phyloP scores from a whole-genome alignment of 2,888 invertebrate genomes.

The Synergus umbraculus region DNA sequence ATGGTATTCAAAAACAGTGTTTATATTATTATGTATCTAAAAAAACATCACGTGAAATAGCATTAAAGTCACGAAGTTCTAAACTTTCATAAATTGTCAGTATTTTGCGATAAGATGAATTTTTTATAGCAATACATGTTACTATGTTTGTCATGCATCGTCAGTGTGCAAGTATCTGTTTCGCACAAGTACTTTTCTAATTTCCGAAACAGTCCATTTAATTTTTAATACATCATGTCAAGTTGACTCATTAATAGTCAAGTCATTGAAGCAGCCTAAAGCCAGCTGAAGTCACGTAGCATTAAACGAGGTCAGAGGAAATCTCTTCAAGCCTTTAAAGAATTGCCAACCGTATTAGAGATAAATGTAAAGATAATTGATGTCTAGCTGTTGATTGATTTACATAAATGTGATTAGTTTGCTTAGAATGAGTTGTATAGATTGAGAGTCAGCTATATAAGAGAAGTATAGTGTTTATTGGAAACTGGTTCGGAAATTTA shows the following conservation, averaged over 20 bases:
- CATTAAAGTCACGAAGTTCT: too few species aligned
- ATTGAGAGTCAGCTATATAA: not conserved
- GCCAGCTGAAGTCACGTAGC: not conserved
- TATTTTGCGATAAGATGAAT: not conserved
- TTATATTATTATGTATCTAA: too few species aligned
- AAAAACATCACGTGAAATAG: too few species aligned
- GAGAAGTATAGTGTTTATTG: slow-evolving; percentile 6
- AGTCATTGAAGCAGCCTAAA: not conserved
- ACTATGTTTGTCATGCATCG: too few species aligned
- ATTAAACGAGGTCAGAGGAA: not conserved
- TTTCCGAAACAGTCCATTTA: too few species aligned
- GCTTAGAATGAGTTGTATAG: not conserved
- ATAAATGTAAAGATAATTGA: not conserved
- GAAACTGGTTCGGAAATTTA: slow-evolving; percentile 29
- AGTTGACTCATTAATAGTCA: not conserved
- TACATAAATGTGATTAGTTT: not conserved
- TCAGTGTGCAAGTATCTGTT: too few species aligned
- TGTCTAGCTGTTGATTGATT: not conserved
- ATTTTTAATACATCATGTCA: not conserved
- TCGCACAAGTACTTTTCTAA: too few species aligned
- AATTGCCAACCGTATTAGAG: not conserved
- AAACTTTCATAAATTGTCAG: not conserved
- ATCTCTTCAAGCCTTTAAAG: not conserved
- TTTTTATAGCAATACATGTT: not conserved
- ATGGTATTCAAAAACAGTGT: too few species aligned